These are phyloP conservation scores for Passer montanus DNA, from an alignment of 2,113 vertebrate genomes.

Conservation along the genomic window DNA sequence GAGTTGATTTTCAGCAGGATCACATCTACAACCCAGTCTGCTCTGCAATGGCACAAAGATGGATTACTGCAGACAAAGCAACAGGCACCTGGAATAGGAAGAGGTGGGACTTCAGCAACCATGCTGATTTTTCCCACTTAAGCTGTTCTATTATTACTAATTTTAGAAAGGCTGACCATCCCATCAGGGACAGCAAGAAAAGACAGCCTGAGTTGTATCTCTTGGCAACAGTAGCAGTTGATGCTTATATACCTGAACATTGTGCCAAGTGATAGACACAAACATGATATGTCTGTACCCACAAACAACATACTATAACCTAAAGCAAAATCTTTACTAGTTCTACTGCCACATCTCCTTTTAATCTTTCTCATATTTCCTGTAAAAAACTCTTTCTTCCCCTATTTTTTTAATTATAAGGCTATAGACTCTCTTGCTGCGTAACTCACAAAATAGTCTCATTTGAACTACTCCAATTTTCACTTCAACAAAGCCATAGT, in stretches of 20 bases:
- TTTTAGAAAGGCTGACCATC: background rate
- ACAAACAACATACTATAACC: background rate
- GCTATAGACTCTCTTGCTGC: background rate
- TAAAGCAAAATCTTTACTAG: background rate
- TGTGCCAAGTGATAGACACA: background rate
- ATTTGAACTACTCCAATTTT: background rate
- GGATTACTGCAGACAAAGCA: background rate
- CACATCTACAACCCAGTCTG: background rate
- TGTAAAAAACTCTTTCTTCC: background rate
- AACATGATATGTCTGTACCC: rapidly evolving
- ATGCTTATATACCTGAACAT: background rate
- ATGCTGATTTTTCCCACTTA: background rate
- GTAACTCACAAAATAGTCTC: background rate
- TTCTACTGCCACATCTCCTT: background rate
- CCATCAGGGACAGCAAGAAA: background rate
- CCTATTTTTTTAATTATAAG: background rate
- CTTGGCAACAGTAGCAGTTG: background rate
- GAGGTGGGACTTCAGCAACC: background rate
- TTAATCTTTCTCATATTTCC: background rate
- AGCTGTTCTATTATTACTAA: background rate
- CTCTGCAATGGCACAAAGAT: background rate
- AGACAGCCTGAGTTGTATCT: background rate
- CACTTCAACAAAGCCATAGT: background rate
- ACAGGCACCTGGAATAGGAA: background rate
- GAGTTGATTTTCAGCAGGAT: background rate